These are phyloP conservation scores for Spodoptera picta DNA, from an alignment of 2,888 invertebrate genomes.

Conservation along the genomic window DNA sequence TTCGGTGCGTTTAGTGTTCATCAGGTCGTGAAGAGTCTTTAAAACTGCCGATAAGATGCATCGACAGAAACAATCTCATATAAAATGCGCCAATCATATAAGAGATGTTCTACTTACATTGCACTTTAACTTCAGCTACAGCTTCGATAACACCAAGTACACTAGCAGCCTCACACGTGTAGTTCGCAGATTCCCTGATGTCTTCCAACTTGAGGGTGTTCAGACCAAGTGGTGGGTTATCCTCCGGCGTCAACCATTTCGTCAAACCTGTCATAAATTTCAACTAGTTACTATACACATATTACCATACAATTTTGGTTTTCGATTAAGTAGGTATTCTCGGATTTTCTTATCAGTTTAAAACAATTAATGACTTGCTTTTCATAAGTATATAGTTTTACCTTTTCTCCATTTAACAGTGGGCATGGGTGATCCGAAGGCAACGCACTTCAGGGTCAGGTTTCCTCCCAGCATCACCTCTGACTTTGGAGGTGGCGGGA, in stretches of 20 bases:
- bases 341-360: too few relatives aligned
- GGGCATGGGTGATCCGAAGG: slow-evolving; percentile 99
- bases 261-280: slow-evolving; percentile 85
- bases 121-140: slow-evolving; percentile 96
- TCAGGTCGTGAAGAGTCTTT: background rate
- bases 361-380: too few relatives aligned
- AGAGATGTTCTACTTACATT: slow-evolving; percentile 91
- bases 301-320: too few relatives aligned
- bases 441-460: slow-evolving; percentile 98
- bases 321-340: too few relatives aligned
- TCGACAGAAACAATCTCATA: too few relatives aligned
- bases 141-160: slow-evolving; percentile 97
- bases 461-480: slow-evolving; percentile 97
- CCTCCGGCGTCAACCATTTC: slow-evolving; percentile 96
- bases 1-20: slow-evolving; percentile 51
- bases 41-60: too few relatives aligned
- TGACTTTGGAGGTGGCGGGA: slow-evolving; percentile 94
- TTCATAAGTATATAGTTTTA: slow-evolving; percentile 46
- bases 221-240: slow-evolving; percentile 94
- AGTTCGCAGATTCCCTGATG: slow-evolving; percentile 97
- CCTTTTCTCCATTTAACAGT: slow-evolving; percentile 97
- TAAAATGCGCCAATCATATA: background rate
- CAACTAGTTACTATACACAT: too few relatives aligned
- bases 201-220: slow-evolving; percentile 96
- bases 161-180: slow-evolving; percentile 98